Evolutionary conservation across 2,797 vertebrate species (phyloP), one percentile per base, ranked within the genome.

Genomic region (Bradypodion pumilum): DNA sequence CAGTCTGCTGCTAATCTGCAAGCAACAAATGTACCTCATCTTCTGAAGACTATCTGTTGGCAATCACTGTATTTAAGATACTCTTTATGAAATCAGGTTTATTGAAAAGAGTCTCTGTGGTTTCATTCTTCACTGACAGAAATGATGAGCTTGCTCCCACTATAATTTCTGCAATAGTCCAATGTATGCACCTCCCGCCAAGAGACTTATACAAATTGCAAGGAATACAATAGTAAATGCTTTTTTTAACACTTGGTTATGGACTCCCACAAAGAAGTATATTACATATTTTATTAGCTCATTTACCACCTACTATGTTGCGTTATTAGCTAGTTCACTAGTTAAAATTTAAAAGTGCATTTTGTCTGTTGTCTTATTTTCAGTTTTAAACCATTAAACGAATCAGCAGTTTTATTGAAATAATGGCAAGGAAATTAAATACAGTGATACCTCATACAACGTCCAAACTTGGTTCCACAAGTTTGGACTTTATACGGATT

Each of bases 221-320:
- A 66, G 78, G 92, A 52, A 25, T 56, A 83, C 89, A 93, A 88
- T 0, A 4, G 87, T 94, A 95, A 95, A 92, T 92, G 90, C 91
- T 94, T 90, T 92, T 95, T 94, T 93, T 92, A 95, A 91, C 87
- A 87, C 86, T 92, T 92, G 79, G 78, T 91, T 85, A 93, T 94
- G 94, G 93, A 91, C 90, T 96, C 94, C 95, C 94, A 44, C 94
- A 92, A 89, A 91, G 94, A 96, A 93, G 84, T 92, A 88, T 91
- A 95, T 95, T 94, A 92, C 92, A 89, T 94, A 93, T 91, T 95
- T 95, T 95, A 96, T 95, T 96, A 95, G 86, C 82, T 94, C 92
- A 94, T 95, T 95, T 95, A 93, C 95, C 95, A 93, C 94, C 92
- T 90, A 88, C 90, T 42, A 88, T 84, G 92, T 86, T 94, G 86